Conservation (phyloP, 2,888 invertebrate genomes). For the Sclerodermus sp. region DNA sequence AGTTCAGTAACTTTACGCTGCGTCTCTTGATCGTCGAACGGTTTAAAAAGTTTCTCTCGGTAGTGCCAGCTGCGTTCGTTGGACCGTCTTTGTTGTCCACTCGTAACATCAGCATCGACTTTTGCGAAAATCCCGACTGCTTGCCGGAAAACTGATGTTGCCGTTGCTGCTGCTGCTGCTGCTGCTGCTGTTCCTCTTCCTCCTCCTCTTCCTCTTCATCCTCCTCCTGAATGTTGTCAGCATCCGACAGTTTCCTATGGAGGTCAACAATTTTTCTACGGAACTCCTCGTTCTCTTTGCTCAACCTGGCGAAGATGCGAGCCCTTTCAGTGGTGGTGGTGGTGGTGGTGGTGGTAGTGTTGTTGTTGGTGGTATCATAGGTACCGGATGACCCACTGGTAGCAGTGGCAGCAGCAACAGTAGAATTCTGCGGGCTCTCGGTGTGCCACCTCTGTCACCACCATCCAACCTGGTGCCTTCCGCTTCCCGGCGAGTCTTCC, state of each 20-base stretch:
- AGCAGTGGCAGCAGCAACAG: no score
- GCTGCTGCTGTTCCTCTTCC: conserved; percentile 23
- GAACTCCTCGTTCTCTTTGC: conserved; percentile 51
- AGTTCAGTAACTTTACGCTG: conserved; percentile 48
- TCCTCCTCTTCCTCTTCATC: conserved; percentile 9
- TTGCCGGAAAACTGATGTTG: no score
- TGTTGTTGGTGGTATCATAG: no score
- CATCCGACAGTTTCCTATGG: conserved; percentile 47
- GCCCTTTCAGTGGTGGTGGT: conserved; percentile 35
- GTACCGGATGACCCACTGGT: no score
- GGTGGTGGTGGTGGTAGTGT: no score
- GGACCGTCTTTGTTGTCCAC: conserved; percentile 5
- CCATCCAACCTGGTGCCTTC: conserved; percentile 53
- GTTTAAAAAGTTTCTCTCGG: conserved; percentile 41
- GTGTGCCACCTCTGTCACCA: conserved; percentile 56
- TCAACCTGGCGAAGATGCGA: conserved; percentile 43
- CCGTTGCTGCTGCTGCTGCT: no score
- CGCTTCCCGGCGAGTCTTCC: conserved; percentile 65
- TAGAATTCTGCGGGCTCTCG: conserved; percentile 34
- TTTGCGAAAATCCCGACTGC: conserved; percentile 29
- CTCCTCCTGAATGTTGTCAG: conserved; percentile 31
- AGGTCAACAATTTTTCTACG: conserved; percentile 52
- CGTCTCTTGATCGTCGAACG: conserved; percentile 43
- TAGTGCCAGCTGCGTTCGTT: conserved; percentile 12
- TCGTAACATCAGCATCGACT: conserved; percentile 13